phyloP scores from a whole-genome alignment of 1,140 invertebrate species.

The Drosophila murphyi region DNA sequence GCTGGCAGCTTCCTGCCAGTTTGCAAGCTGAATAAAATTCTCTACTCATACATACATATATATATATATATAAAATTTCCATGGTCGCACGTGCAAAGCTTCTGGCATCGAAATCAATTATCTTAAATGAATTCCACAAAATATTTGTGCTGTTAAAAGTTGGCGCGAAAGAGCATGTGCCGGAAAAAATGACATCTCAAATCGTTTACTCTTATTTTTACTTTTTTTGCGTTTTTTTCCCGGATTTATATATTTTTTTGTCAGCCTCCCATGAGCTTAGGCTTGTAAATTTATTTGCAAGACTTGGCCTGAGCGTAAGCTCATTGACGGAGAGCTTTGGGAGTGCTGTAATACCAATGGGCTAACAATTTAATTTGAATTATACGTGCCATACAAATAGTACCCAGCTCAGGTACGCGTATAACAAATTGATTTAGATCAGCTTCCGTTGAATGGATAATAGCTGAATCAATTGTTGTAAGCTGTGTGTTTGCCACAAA shows the following conservation, averaged over 20 bases:
- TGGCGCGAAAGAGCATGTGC: constrained; percentile 37
- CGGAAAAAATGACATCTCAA: constrained; percentile 36
- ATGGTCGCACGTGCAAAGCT: constrained; percentile 55
- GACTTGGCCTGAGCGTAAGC: constrained; percentile 52
- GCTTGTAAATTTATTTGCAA: constrained; percentile 69
- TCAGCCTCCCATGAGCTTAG: constrained; percentile 58
- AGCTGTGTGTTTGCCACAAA: neutral
- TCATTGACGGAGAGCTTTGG: constrained; percentile 59
- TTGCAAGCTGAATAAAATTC: constrained; percentile 23
- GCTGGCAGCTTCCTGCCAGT: constrained; percentile 23
- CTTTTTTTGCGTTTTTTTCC: constrained; percentile 6
- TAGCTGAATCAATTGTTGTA: neutral
- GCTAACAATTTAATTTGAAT: constrained; percentile 74
- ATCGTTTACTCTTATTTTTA: constrained; percentile 1
- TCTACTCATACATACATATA: constrained; percentile 9
- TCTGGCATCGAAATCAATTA: constrained; percentile 72
- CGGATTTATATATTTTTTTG: neutral
- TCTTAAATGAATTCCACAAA: constrained; percentile 75
- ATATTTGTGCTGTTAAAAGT: constrained; percentile 42
- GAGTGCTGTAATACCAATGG: constrained; percentile 62
- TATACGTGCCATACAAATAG: constrained; percentile 29
- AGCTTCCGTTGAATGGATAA: neutral
- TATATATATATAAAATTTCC: constrained; percentile 17
- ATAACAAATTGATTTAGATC: neutral
- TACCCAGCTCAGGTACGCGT: neutral